A percentile compares a stretch with the other conserved stretches of the same genome.
phyloP scores from a whole-genome alignment of 2,888 invertebrate genomes.

The Melinopterus prodromus region DNA sequence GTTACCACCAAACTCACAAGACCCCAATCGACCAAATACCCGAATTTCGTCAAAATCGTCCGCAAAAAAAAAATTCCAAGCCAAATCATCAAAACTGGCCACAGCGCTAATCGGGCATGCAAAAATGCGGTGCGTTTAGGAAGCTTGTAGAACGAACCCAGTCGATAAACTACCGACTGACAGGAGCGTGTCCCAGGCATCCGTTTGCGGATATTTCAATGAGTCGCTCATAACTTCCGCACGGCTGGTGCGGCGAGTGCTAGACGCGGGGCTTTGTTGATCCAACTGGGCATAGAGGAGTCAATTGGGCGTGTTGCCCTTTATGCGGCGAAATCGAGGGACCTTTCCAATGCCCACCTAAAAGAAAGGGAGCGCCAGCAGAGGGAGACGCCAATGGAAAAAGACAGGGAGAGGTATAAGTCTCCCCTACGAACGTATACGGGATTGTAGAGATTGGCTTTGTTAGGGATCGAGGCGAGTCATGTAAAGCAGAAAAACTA shows the following conservation, averaged over 20 bases:
- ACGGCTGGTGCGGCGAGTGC: slow-evolving; percentile 50
- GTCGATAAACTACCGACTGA: neutral
- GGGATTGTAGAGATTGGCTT: slow-evolving; percentile 55
- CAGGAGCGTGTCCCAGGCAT: neutral
- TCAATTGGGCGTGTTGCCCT: slow-evolving; percentile 54
- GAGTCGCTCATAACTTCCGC: slow-evolving; percentile 61
- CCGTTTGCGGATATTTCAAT: slow-evolving; percentile 57
- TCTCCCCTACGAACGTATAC: slow-evolving; percentile 46
- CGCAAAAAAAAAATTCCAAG: too few species aligned
- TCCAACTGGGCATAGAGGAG: slow-evolving; percentile 52
- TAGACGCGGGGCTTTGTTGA: slow-evolving; percentile 51
- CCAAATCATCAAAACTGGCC: neutral
- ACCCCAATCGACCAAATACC: too few species aligned
- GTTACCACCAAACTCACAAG: too few species aligned
- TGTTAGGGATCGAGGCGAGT: slow-evolving; percentile 48
- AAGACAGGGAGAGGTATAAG: slow-evolving; percentile 39
- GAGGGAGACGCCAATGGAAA: neutral
- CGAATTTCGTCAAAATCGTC: too few species aligned
- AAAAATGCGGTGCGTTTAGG: neutral
- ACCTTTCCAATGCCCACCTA: slow-evolving; percentile 14
- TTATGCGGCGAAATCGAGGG: slow-evolving; percentile 1
- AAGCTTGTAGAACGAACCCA: neutral
- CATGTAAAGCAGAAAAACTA: slow-evolving; percentile 51
- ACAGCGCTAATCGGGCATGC: neutral
- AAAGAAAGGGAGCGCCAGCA: neutral